Base-by-base conservation (phyloP, 1,140 invertebrate species). In the Mylabris phalerata region DNA sequence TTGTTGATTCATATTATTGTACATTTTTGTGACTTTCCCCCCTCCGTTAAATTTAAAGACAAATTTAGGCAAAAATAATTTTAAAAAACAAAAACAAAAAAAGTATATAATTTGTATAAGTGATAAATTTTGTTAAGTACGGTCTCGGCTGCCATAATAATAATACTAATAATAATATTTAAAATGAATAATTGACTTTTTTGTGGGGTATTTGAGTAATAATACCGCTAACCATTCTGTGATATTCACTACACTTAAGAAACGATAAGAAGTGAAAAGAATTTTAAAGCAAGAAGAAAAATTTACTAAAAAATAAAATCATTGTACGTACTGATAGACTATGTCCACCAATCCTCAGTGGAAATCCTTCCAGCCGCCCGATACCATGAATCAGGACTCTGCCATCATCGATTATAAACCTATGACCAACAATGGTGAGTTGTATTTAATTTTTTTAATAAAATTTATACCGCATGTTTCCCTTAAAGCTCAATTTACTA, bases 311-410 rank as follows among this genome's bases (percentile, higher is more conserved):
- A 42, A 42, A 60, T 50, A 47, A 44, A 65, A 60, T 63, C 64
- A 63, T 63, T 62, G 64, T 59, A 52, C 55, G 52, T 67, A 73
- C 75, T 69, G 9, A 42, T 19, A n/a, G 73, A 77, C 71, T 76
- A 88, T 89, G 87, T 88, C 86, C 74, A 87, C 81, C 77, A 87
- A 89, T 89, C 87, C 88, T 89, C 89, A 91, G 88, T 92, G 89
- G 89, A 91, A 89, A 81, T 83, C 83, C 74, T 90, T 91, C 85
- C 88, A 92, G 84, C 87, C 89, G 85, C 87, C 88, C 82, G 71
- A 73, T 59, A 78, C 80, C 71, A 78, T 83, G 76, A 82, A 82
- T 75, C 84, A 85, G 73, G 85, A 87, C 75, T 82, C 84, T 69
- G 82, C 84, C 75, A 86, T 88, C 75, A 77, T 88, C 69, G 85